Evolutionary conservation across 2,113 vertebrate genomes (phyloP).

Genomic region (Ceratotherium simum): DNA sequence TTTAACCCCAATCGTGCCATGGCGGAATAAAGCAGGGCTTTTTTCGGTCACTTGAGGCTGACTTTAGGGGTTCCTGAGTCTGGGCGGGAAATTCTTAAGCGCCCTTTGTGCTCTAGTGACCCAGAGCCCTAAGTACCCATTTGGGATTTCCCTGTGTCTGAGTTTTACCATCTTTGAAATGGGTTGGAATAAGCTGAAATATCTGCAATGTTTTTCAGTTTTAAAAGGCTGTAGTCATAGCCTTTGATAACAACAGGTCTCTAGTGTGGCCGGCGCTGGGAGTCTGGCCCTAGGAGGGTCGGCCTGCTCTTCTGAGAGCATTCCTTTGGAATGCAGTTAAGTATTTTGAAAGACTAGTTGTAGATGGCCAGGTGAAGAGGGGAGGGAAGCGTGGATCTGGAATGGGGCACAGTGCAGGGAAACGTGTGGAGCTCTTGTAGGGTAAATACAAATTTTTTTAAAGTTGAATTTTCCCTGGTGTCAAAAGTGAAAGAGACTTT

Average conservation of each 20-base stretch:
- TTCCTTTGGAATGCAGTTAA: slow-evolving; percentile 20
- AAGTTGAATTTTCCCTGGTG: background rate
- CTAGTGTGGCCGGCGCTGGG: background rate
- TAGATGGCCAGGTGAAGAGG: background rate
- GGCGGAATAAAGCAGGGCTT: background rate
- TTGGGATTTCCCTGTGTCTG: slow-evolving; percentile 39
- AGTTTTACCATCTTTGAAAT: slow-evolving; percentile 60
- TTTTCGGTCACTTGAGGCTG: background rate
- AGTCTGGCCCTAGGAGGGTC: background rate
- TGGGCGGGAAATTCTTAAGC: background rate
- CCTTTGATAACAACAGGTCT: background rate
- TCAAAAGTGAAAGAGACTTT: background rate
- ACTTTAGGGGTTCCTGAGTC: background rate
- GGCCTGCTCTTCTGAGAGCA: background rate
- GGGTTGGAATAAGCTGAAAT: background rate
- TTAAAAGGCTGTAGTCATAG: background rate
- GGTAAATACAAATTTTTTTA: background rate
- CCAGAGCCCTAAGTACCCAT: background rate
- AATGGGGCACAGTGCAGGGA: background rate
- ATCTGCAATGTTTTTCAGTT: background rate
- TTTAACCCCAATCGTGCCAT: slow-evolving; percentile 32
- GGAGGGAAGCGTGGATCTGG: background rate
- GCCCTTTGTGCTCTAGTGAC: background rate
- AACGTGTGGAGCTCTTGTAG: background rate
- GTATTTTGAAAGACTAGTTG: slow-evolving; percentile 39